These are phyloP conservation scores for Perdita meconis DNA, from an alignment of 2,888 invertebrate genomes.

Conservation along the genomic window DNA sequence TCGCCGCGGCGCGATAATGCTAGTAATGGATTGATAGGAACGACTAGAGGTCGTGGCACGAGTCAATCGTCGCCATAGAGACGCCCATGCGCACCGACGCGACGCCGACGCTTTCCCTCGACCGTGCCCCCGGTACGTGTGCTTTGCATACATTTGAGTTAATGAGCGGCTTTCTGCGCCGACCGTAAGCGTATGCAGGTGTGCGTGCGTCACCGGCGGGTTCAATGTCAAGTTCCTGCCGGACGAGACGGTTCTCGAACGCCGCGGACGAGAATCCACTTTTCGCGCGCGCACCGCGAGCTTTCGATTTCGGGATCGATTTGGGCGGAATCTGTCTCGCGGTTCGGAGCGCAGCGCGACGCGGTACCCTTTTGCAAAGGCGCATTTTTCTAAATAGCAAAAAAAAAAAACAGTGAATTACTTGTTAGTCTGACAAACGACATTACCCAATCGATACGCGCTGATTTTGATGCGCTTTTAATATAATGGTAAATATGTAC, in stretches of 20 bases:
- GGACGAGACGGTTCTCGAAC: constrained; percentile 35
- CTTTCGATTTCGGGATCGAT: no score
- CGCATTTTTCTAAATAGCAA: no score
- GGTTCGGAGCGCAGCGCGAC: no score
- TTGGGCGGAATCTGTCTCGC: no score
- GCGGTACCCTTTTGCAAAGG: no score
- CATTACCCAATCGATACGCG: no score
- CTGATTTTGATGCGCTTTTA: no score
- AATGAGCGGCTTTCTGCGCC: constrained; percentile 25
- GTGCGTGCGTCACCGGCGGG: constrained; percentile 36
- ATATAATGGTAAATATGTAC: no score
- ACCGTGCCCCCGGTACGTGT: constrained; percentile 20
- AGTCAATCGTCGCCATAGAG: constrained; percentile 59
- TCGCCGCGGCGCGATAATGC: constrained; percentile 53
- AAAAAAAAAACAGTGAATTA: no score
- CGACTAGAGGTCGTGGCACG: constrained; percentile 65
- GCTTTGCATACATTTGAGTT: constrained; percentile 57
- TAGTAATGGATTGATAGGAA: constrained; percentile 63
- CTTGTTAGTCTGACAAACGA: no score
- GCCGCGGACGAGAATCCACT: neutral
- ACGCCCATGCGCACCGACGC: constrained; percentile 67
- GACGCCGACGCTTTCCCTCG: constrained; percentile 32
- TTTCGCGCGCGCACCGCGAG: neutral
- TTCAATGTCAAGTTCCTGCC: constrained; percentile 68
- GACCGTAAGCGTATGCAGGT: neutral